Evolutionary conservation across 2,797 vertebrate species (phyloP), one percentile per base, ranked within the genome.

Genomic region (Hippocampus kuda): DNA sequence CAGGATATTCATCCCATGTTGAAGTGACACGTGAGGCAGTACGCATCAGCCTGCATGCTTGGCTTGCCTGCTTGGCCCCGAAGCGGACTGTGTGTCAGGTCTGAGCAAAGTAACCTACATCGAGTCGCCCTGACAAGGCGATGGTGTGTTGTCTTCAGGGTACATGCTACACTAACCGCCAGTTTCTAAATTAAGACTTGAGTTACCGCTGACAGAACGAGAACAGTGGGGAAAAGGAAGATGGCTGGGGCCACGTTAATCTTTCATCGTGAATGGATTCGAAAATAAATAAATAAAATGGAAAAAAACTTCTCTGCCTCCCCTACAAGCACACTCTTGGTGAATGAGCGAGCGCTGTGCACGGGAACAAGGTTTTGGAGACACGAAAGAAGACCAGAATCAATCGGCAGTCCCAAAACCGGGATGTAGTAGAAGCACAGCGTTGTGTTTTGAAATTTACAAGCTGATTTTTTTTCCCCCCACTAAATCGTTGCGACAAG

Each of bases 171-270:
- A n/a, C 48, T 83, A 70, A 81, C 79, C 76, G 80, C 70, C 76
- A 75, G 75, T 68, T 87, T 88, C 88, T 90, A 91, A 88, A 91
- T 84, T 88, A 90, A 90, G 88, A 86, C 74, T 60, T 42, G 72
- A 79, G 85, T 81, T 70, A 56, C 73, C 26, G 13, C 70, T 72
- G 80, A 72, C 74, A 81, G 79, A 86, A 84, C 67, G 78, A 81
- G 84, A 79, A 77, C 67, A 27, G 68, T 68, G n/a, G 9, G 41
- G 74, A 67, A 74, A 73, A 77, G 4, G 77, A 78, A 78, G 76
- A 76, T 66, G 76, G 61, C 69, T 71, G 77, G 76, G 77, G 72
- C 70, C 57, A 44, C 34, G 73, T 89, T 85, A 87, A 91, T 88
- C 77, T 90, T 88, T 88, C 69, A 90, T 89, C 77, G 69, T 73